phyloP scores from a whole-genome alignment of 2,888 invertebrate genomes.

The Thelaira solivaga region DNA sequence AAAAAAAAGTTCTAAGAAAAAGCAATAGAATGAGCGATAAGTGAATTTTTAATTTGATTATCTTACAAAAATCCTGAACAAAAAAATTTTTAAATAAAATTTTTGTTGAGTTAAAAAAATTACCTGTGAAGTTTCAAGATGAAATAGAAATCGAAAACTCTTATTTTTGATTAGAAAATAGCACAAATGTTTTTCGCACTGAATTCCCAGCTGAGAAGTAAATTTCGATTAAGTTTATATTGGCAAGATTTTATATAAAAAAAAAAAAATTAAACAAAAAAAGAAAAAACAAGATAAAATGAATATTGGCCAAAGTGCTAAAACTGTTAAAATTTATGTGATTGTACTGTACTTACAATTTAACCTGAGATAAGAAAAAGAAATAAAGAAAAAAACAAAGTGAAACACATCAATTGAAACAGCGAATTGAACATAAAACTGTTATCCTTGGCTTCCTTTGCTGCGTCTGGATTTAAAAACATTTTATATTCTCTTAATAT shows the following conservation, averaged over 20 bases:
- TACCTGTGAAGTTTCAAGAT: too few relatives aligned
- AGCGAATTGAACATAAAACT: constrained; percentile 71
- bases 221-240: not conserved
- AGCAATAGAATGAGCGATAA: too few relatives aligned
- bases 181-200: too few relatives aligned
- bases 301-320: constrained; percentile 31
- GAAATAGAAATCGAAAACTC: too few relatives aligned
- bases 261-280: too few relatives aligned
- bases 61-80: too few relatives aligned
- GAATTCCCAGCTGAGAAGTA: not conserved
- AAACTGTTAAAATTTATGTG: constrained; percentile 45
- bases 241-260: not conserved
- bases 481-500: constrained; percentile 32
- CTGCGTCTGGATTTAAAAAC: constrained; percentile 70
- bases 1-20: too few relatives aligned
- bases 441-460: constrained; percentile 75
- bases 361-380: constrained; percentile 41
- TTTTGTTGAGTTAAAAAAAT: too few relatives aligned
- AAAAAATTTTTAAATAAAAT: too few relatives aligned
- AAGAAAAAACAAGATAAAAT: not conserved
- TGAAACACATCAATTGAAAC: constrained; percentile 75
- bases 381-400: constrained; percentile 55
- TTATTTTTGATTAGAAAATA: too few relatives aligned
- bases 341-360: constrained; percentile 57
- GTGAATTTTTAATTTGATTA: too few relatives aligned